These are phyloP conservation scores for Papilio elwesi DNA, from an alignment of 2,888 invertebrate genomes.

Conservation along the genomic window DNA sequence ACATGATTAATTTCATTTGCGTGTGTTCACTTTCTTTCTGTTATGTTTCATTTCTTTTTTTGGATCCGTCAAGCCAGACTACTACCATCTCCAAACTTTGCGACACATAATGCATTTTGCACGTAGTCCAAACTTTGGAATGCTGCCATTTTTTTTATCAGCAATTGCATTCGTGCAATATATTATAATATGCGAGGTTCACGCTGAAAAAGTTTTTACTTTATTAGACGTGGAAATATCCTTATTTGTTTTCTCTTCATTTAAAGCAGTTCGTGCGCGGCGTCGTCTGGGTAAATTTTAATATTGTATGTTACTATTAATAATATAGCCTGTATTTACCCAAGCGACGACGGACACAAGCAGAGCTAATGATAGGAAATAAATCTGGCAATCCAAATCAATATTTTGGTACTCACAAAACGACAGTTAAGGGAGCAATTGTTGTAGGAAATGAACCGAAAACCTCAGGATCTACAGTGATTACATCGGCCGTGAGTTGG, in stretches of 20 bases:
- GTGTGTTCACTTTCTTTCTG: slow-evolving; percentile 49
- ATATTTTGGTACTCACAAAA: slow-evolving; percentile 13
- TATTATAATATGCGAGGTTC: slow-evolving; percentile 20
- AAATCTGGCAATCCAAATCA: slow-evolving; percentile 4
- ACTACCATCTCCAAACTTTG: slow-evolving; percentile 69
- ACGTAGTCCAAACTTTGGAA: slow-evolving; percentile 64
- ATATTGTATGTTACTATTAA: background rate
- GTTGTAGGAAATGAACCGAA: slow-evolving; percentile 43
- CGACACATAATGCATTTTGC: slow-evolving; percentile 71
- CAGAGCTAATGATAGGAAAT: background rate
- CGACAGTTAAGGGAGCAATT: slow-evolving; percentile 12
- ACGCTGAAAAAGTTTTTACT: slow-evolving; percentile 26
- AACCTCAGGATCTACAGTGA: slow-evolving; percentile 43
- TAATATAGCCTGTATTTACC: background rate
- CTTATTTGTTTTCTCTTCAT: background rate
- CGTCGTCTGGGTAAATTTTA: background rate
- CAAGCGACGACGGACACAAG: background rate
- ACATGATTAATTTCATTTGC: too few relatives aligned
- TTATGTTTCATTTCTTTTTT: slow-evolving; percentile 48
- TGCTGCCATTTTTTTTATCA: slow-evolving; percentile 46
- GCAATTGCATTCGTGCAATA: slow-evolving; percentile 31
- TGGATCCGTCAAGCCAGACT: slow-evolving; percentile 60
- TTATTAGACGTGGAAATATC: background rate
- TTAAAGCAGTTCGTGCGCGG: too few relatives aligned
- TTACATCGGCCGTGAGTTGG: slow-evolving; percentile 40